phyloP scores from a whole-genome alignment of 1,140 invertebrate species.

The Drosophila malerkotliana region DNA sequence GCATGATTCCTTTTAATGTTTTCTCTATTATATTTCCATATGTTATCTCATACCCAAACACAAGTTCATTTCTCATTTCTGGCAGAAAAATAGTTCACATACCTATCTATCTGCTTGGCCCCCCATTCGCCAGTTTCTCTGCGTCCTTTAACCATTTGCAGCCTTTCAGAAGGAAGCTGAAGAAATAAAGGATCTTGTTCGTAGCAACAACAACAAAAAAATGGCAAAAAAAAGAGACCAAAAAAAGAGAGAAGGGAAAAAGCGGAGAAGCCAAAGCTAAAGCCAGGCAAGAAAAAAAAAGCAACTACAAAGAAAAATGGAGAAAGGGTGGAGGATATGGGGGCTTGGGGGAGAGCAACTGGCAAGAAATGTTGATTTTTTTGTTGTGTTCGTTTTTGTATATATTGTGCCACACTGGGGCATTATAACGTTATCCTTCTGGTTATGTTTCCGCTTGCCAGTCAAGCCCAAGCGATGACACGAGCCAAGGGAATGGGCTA shows the following conservation, averaged over 20 bases:
- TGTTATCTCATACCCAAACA: constrained; percentile 4
- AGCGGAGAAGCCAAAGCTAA: constrained; percentile 23
- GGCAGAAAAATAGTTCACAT: constrained; percentile 31
- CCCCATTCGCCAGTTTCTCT: background rate
- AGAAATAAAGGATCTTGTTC: constrained; percentile 45
- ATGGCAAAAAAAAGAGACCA: background rate
- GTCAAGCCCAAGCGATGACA: constrained; percentile 58
- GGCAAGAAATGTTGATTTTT: constrained; percentile 66
- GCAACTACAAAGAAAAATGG: constrained; percentile 17
- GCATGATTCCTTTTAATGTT: background rate
- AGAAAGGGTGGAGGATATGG: constrained; percentile 2
- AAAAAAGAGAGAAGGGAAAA: constrained; percentile 6
- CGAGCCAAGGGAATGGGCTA: constrained; percentile 21
- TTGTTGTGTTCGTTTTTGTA: constrained; percentile 43
- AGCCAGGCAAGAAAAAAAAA: constrained; percentile 7
- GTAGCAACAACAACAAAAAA: constrained; percentile 14
- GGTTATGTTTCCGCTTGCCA: constrained; percentile 81
- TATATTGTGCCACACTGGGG: constrained; percentile 75
- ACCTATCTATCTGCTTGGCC: constrained; percentile 1
- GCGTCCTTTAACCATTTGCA: constrained; percentile 24
- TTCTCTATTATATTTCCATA: background rate
- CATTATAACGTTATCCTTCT: constrained; percentile 83
- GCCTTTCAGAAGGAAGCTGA: constrained; percentile 25
- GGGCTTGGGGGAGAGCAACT: constrained; percentile 14
- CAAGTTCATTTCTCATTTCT: constrained; percentile 28